Evolutionary conservation across 2,113 vertebrate species (phyloP).

Genomic region (Erythrolamprus reginae): DNA sequence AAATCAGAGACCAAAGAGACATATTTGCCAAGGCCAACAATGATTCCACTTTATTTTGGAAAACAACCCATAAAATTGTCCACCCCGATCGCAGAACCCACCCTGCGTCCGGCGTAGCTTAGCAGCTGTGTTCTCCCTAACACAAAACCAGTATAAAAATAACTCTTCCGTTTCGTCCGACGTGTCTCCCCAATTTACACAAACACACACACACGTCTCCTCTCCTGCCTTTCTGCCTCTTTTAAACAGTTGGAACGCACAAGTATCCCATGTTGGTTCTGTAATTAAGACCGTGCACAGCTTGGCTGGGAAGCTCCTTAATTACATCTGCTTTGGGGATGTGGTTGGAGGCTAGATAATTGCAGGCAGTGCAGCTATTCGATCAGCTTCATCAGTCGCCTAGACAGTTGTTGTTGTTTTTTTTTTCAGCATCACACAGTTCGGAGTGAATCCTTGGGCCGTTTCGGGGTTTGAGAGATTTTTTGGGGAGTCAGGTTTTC

Average conservation of each 20-base stretch:
- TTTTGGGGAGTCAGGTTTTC: neutral
- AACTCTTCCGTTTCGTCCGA: slow-evolving; percentile 45
- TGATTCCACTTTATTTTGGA: slow-evolving; percentile 16
- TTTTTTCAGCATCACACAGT: slow-evolving; percentile 28
- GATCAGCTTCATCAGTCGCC: slow-evolving; percentile 48
- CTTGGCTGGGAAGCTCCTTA: slow-evolving; percentile 62
- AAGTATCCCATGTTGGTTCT: slow-evolving; percentile 70
- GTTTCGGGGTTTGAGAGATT: neutral
- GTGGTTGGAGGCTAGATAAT: slow-evolving; percentile 60
- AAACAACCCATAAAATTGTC: slow-evolving; percentile 6
- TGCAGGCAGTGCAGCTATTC: slow-evolving; percentile 59
- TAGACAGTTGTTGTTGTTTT: slow-evolving; percentile 30
- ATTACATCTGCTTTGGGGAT: slow-evolving; percentile 67
- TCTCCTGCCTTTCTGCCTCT: slow-evolving; percentile 24
- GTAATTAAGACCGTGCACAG: slow-evolving; percentile 73
- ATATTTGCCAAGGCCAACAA: neutral
- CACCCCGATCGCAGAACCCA: neutral
- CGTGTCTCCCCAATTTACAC: slow-evolving; percentile 38
- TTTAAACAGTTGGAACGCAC: slow-evolving; percentile 65
- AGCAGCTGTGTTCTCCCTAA: slow-evolving; percentile 32
- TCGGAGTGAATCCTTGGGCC: neutral
- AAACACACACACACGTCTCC: too few species aligned
- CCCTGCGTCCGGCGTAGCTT: neutral
- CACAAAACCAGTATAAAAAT: slow-evolving; percentile 45
- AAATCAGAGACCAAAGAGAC: neutral